Evolutionary conservation across 2,113 vertebrate species (phyloP).

Genomic region (Corydoras maculifer): DNA sequence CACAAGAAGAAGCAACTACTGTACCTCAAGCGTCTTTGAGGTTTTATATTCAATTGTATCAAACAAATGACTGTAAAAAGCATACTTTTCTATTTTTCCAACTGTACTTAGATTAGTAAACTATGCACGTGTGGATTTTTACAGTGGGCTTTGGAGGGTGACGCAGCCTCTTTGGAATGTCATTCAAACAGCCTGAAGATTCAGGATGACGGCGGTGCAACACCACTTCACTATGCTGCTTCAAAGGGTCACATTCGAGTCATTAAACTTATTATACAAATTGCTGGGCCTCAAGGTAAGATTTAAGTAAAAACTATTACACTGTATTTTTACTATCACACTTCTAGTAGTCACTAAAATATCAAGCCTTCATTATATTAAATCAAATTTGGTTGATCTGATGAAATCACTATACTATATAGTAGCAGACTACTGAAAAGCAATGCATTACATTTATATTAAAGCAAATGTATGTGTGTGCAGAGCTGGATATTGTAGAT

Average conservation of each 20-base stretch:
- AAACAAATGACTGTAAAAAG: no score
- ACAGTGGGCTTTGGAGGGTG: conserved; percentile 66
- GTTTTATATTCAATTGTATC: conserved; percentile 14
- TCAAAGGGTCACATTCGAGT: conserved; percentile 65
- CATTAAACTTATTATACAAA: conserved; percentile 65
- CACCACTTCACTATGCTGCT: conserved; percentile 69
- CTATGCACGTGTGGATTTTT: not conserved
- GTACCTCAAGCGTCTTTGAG: conserved; percentile 33
- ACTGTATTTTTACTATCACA: not conserved
- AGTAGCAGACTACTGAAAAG: no score
- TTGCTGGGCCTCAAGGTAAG: conserved; percentile 68
- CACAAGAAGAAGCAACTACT: conserved; percentile 17
- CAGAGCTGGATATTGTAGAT: conserved; percentile 69
- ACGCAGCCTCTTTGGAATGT: conserved; percentile 57
- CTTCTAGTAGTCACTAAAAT: not conserved
- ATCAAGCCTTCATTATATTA: not conserved
- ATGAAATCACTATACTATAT: no score
- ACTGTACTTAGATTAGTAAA: no score
- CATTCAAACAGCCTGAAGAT: conserved; percentile 54
- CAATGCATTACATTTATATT: no score
- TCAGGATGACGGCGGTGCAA: conserved; percentile 60
- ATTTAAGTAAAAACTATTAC: not conserved
- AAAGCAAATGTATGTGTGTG: not conserved
- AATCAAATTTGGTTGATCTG: no score
- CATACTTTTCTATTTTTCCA: no score